Evolutionary conservation across 2,888 invertebrate species (phyloP), one percentile per base, ranked within the genome.

Genomic region (Euzophera pinguis): DNA sequence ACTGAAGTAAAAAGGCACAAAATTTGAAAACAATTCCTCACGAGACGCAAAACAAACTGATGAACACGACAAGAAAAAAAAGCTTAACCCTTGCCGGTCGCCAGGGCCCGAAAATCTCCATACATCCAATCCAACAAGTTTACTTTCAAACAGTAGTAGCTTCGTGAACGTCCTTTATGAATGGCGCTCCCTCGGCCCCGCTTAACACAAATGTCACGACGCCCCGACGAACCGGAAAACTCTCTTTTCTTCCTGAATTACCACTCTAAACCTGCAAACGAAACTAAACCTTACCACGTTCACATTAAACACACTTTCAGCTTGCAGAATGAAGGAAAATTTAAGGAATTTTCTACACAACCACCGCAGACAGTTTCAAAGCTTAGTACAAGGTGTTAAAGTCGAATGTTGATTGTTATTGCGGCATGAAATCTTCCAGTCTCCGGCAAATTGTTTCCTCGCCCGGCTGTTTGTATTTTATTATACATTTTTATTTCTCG

Each of bases 401-500:
- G 78, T 69, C 62, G 59, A 59, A 60, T 65, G 72, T 75, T 56
- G 69, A 57, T 54, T 64, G 71, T 41, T 54, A 56, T 32, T 42
- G 52, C 55, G 75, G 78, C 79, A 78, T 84, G 83, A 88, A 87
- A 88, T 89, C 89, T 90, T 90, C 81, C 84, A 80, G 87, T 85
- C 86, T 88, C 87, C 84, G 87, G 88, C 87, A 89, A 89, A 89
- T 89, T 90, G 88, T 90, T 89, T 89, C 88, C 90, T 86, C 87
- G 81, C 85, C 83, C 84, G 79, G 81, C 85, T 88, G 89, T 88
- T 89, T 87, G 88, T 89, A 89, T 90, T 90, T 90, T 90, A 90
- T 89, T 89, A 90, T 89, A 90, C 89, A 88, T 89, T 90, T 90
- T 90, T 90, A 90, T 89, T 89, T 81, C 85, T 83, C 89, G 89